Evolutionary conservation across 2,113 vertebrate genomes (phyloP), one percentile per base, ranked within the genome.

Genomic region (Cairina moschata): DNA sequence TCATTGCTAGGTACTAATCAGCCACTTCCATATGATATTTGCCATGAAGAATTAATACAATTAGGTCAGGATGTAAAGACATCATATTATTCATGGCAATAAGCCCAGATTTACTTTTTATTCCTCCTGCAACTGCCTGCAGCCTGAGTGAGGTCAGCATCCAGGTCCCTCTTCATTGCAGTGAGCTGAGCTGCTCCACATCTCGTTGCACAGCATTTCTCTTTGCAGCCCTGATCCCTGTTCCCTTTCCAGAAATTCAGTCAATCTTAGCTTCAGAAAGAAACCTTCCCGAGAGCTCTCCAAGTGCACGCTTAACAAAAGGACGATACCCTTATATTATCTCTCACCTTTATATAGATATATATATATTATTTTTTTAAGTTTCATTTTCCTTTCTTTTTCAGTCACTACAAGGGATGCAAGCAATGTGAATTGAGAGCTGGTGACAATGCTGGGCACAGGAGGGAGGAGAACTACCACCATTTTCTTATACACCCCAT

Each of bases 1-100:
- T 86, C 93, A 90, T 94, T 89, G 31, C 52, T 87, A 79, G 80
- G 90, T 75, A 89, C 93, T 91, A 93, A 93, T 93, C 90, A 93
- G 86, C 62, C 74, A 80, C 74, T 95, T 96, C 90, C 91, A 80
- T 94, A 90, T 81, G 91, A 96, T 94, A 96, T 96, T 93, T 87
- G 83, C 96, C 88, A 93, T 91, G 78, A 95, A 95, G 79, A 93
- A 96, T 96, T 96, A 94, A 95, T 96, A 96, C 93, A 94, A 96
- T 93, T 92, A 95, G 74, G 84, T 90, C 93, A 95, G 94, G 86
- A 96, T 93, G 95, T 92, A 97, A 96, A 96, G 93, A 86, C 89
- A 80, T 93, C 87, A 87, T 83, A 95, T 97, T 97, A 93, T 87
- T 95, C 81, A 90, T 91, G 90, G 96, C 97, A 95, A 74, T 82